A percentile compares a stretch with the other conserved stretches of the same genome.
phyloP scores from a whole-genome alignment of 2,113 vertebrate species.

The Chloropsis hardwickii region DNA sequence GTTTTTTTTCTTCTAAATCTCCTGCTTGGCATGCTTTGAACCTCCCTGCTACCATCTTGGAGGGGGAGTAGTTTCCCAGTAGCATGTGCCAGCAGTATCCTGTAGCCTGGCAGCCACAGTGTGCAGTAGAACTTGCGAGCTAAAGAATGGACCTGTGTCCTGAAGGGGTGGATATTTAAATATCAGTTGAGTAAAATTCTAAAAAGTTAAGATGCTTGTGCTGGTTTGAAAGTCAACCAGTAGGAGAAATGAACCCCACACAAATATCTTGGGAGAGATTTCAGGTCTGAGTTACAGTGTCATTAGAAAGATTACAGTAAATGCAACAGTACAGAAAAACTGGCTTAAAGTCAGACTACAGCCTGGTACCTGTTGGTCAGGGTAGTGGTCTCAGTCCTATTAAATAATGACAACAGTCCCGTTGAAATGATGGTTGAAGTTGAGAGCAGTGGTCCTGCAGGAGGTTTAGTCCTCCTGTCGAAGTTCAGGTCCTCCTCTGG shows the following conservation, averaged over 20 bases:
- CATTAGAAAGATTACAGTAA: neutral
- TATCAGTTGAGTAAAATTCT: neutral
- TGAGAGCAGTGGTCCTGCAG: neutral
- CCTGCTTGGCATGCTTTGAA: neutral
- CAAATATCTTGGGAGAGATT: neutral
- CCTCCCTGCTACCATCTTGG: neutral
- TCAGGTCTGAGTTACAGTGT: neutral
- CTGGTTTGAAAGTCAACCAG: neutral
- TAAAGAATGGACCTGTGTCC: neutral
- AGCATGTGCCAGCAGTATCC: neutral
- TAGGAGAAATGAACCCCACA: fast-evolving
- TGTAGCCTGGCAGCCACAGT: neutral
- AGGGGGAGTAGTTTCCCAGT: neutral
- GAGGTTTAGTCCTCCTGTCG: neutral
- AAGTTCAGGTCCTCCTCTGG: neutral
- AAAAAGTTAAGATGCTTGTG: neutral
- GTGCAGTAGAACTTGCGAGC: no score
- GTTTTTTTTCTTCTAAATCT: neutral
- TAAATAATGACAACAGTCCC: neutral
- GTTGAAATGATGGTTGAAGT: neutral
- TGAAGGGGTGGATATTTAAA: neutral
- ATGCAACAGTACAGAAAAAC: neutral
- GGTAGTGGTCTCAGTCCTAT: neutral
- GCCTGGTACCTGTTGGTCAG: neutral
- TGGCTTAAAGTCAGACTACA: neutral